These are phyloP conservation scores for Megaustenia siamemsis DNA, from an alignment of 2,888 invertebrate species.

Conservation along the genomic window DNA sequence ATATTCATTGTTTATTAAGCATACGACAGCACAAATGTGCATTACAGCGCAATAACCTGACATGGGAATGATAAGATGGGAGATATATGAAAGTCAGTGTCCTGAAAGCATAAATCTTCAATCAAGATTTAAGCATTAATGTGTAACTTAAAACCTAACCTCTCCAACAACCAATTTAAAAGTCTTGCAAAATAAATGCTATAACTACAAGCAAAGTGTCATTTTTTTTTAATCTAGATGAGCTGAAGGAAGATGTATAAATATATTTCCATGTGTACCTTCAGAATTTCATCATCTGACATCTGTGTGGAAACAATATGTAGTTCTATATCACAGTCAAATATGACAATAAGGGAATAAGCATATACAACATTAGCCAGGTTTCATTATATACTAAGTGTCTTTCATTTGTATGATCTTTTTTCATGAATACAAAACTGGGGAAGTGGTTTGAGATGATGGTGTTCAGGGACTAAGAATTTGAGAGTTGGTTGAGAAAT, in stretches of 20 bases:
- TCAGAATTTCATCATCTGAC: conserved; percentile 25
- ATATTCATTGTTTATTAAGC: too few relatives aligned
- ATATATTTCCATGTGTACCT: background rate
- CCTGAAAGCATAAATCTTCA: too few relatives aligned
- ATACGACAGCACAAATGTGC: background rate
- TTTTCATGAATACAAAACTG: too few relatives aligned
- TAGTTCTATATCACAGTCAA: background rate
- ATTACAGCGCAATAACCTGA: background rate
- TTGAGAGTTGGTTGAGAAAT: too few relatives aligned
- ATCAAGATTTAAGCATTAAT: too few relatives aligned
- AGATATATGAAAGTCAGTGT: too few relatives aligned
- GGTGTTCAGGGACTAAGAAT: too few relatives aligned
- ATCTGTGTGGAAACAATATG: conserved; percentile 10
- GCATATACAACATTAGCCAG: background rate
- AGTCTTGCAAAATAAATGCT: background rate
- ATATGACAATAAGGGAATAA: background rate
- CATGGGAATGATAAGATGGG: too few relatives aligned
- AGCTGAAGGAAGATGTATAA: background rate
- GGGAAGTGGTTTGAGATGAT: too few relatives aligned
- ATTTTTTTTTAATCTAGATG: background rate
- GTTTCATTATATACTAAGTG: background rate
- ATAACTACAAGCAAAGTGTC: background rate
- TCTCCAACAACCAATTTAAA: too few relatives aligned
- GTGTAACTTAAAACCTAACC: too few relatives aligned
- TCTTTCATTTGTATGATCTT: background rate